These are phyloP conservation scores for Coregonus suidteri DNA, from an alignment of 2,797 vertebrate species.

Conservation along the genomic window DNA sequence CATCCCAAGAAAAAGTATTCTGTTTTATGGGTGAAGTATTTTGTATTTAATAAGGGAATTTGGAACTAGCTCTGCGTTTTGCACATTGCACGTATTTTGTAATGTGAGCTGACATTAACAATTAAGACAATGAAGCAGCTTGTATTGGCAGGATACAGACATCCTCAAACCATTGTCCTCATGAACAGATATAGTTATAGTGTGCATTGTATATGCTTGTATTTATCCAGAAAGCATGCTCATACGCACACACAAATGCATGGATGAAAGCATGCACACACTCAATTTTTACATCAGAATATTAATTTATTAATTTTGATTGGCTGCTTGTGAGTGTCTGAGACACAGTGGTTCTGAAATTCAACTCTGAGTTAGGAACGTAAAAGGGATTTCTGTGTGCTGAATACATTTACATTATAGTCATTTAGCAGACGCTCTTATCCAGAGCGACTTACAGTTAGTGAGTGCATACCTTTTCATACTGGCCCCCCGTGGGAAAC, in stretches of 20 bases:
- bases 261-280: neutral
- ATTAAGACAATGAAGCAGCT: neutral
- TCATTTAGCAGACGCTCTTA: no score
- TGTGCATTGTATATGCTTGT: neutral
- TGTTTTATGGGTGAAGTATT: slow-evolving; percentile 25
- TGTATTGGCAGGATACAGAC: neutral
- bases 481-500: no score
- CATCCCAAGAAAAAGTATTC: slow-evolving; percentile 30
- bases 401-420: neutral
- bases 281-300: neutral
- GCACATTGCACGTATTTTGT: slow-evolving; percentile 8
- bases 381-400: neutral
- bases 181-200: neutral
- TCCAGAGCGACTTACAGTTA: no score
- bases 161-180: neutral
- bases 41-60: slow-evolving; percentile 28
- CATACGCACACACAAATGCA: neutral
- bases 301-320: neutral
- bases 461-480: no score
- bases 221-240: neutral
- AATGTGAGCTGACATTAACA: slow-evolving; percentile 17
- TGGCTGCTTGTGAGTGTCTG: slow-evolving; percentile 4
- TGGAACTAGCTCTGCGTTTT: slow-evolving; percentile 12
- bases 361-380: neutral
- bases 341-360: neutral